Evolutionary conservation across 1,140 invertebrate genomes (phyloP), one percentile per base, ranked within the genome.

Genomic region (Trachelipus rathkii): DNA sequence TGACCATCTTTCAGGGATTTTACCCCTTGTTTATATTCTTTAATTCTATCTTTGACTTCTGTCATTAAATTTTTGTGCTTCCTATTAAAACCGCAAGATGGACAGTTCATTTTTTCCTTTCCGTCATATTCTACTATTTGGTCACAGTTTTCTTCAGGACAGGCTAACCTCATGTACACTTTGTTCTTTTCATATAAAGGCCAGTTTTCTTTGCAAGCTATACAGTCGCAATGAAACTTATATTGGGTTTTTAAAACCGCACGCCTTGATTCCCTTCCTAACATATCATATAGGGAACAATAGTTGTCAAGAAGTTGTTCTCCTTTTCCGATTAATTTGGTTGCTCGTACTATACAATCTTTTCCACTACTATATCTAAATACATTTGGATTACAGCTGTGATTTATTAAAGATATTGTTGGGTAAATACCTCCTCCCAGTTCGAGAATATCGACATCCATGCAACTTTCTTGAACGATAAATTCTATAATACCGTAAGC

Each of bases 401-500:
- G 89, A 84, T 91, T 90, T 11, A 87, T 86, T 45, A 90, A 85
- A 82, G 89, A 90, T 15, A 90, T 85, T 0, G 87, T 87, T 4
- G 88, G 83, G 77, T 89, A 91, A 71, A 89, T 87, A 10, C 87
- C 89, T 5, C 89, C 89, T 9, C 89, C 89, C 33, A 90, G 80
- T 79, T 87, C 87, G 15, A 84, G 81, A 15, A 85, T 84, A 11
- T 80, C 80, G 19, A 68, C 76, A 53, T 53, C 84, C 80, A 84
- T 83, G 23, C 84, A 80, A 68, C 83, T 82, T 10, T 80, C 84
- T 15, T 81, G 44, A 44, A 85, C 79, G 3, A 84, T 73, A 68
- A 89, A 85, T 77, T 89, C 88, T 21, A 87, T 86, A 21, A 90
- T 87, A 81, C 89, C 89, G 81, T 90, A 90, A 45, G 89, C 89